phyloP scores from a whole-genome alignment of 2,797 vertebrate species.

The Coendou prehensilis region DNA sequence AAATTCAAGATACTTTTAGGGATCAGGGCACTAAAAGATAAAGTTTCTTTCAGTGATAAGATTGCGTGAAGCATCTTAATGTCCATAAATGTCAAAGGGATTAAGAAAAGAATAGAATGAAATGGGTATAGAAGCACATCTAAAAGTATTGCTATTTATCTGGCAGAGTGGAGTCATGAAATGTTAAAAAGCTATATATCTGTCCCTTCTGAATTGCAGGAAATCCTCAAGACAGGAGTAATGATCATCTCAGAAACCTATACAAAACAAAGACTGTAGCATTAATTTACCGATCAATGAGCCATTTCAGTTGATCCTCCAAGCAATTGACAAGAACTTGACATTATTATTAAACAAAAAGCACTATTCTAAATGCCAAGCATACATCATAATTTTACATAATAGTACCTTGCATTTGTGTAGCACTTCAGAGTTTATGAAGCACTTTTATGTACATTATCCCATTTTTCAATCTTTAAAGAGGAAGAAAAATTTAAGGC shows the following conservation, averaged over 20 bases:
- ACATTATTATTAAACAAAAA: slow-evolving; percentile 74
- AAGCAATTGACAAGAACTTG: slow-evolving; percentile 73
- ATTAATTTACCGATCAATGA: slow-evolving; percentile 80
- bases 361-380: slow-evolving; percentile 9
- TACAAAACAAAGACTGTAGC: slow-evolving; percentile 25
- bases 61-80: not conserved
- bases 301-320: slow-evolving; percentile 68
- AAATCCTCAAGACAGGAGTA: slow-evolving; percentile 58
- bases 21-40: not conserved
- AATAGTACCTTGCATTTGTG: slow-evolving; percentile 66
- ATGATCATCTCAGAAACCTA: slow-evolving; percentile 38
- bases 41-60: not conserved
- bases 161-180: slow-evolving; percentile 59
- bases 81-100: not conserved
- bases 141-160: slow-evolving; percentile 22
- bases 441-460: slow-evolving; percentile 56
- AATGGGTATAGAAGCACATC: not conserved
- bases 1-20: not conserved
- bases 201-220: slow-evolving; percentile 20
- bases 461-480: slow-evolving; percentile 76
- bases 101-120: not conserved
- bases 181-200: slow-evolving; percentile 61
- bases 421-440: slow-evolving; percentile 69
- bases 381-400: slow-evolving; percentile 73
- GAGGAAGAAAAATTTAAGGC: slow-evolving; percentile 65